Percentiles rank a stretch among this genome's conserved stretches.
phyloP scores from a whole-genome alignment of 2,113 vertebrate species.

The Catharus bicknelli region DNA sequence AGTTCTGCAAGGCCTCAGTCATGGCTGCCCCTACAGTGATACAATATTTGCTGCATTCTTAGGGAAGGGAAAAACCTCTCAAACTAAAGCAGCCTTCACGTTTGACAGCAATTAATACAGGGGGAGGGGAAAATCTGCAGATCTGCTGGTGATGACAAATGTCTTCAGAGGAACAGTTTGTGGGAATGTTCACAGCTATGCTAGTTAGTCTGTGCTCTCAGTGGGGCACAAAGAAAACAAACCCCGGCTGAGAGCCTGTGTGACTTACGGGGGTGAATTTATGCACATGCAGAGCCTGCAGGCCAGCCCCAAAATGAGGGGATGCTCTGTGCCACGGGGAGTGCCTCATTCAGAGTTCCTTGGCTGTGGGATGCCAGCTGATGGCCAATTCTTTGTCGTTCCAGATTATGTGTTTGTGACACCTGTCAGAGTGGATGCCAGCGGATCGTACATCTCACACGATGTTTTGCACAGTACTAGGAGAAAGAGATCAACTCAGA shows the following conservation, averaged over 20 bases:
- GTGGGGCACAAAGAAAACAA: conserved; percentile 53
- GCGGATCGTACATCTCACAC: conserved; percentile 85
- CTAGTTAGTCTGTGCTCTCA: conserved; percentile 44
- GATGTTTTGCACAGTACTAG: conserved; percentile 82
- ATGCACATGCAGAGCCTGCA: not conserved
- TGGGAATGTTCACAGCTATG: conserved; percentile 67
- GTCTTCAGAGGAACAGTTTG: conserved; percentile 51
- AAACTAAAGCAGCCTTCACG: not conserved
- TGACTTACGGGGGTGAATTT: not conserved
- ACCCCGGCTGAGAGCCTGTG: conserved; percentile 11
- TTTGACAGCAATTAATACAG: conserved; percentile 62
- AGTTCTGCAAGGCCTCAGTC: conserved; percentile 8
- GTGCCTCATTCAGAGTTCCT: not conserved
- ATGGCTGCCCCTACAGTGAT: not conserved
- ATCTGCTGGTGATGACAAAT: conserved; percentile 66
- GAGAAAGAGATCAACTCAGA: conserved; percentile 79
- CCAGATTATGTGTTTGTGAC: conserved; percentile 93
- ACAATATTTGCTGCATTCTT: conserved; percentile 28
- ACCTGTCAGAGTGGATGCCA: conserved; percentile 89
- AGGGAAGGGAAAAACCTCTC: not conserved
- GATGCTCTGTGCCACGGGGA: not conserved
- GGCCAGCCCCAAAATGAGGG: not conserved
- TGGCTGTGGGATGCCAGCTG: not conserved
- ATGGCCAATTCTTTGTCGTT: conserved; percentile 33
- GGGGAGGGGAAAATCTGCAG: conserved; percentile 34